These are phyloP conservation scores for Hirudo medicinalis DNA, from an alignment of 1,140 invertebrate species.

Conservation along the genomic window DNA sequence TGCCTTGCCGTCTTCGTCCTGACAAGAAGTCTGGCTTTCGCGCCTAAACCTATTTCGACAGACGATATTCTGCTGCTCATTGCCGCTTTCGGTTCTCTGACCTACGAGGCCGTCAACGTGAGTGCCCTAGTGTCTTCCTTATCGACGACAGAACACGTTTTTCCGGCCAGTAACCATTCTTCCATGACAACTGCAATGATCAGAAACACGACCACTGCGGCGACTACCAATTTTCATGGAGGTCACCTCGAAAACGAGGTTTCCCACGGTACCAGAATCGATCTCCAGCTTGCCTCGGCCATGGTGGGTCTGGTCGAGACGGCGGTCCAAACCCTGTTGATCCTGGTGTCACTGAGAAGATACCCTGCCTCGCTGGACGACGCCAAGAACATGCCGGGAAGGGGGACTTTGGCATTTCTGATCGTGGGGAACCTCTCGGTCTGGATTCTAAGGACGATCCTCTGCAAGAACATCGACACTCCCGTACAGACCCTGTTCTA, in stretches of 20 bases:
- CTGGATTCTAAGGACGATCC: constrained; percentile 6
- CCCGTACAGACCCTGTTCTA: constrained; percentile 3
- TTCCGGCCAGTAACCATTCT: not conserved
- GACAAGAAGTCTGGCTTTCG: constrained; percentile 1
- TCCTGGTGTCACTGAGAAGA: not conserved
- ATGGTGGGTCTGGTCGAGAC: constrained; percentile 9
- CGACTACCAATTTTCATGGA: too few relatives aligned
- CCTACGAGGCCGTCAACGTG: constrained; percentile 10
- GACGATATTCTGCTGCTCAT: constrained; percentile 12
- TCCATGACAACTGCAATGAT: too few relatives aligned
- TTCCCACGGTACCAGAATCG: too few relatives aligned
- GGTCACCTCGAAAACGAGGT: too few relatives aligned
- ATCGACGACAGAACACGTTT: not conserved
- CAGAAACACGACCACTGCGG: too few relatives aligned
- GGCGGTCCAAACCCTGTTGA: constrained; percentile 8
- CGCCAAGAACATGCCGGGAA: constrained; percentile 8
- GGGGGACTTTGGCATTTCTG: constrained; percentile 14
- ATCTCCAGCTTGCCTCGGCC: not conserved
- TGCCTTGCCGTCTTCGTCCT: constrained; percentile 12
- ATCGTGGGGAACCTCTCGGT: constrained; percentile 17
- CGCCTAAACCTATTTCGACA: constrained; percentile 12
- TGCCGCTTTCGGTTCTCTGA: constrained; percentile 3
- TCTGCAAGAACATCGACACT: not conserved
- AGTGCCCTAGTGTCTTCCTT: not conserved
- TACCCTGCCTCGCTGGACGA: constrained; percentile 13